Evolutionary conservation across 2,888 invertebrate species (phyloP), one percentile per base, ranked within the genome.

Genomic region (Pyrrhia umbra): DNA sequence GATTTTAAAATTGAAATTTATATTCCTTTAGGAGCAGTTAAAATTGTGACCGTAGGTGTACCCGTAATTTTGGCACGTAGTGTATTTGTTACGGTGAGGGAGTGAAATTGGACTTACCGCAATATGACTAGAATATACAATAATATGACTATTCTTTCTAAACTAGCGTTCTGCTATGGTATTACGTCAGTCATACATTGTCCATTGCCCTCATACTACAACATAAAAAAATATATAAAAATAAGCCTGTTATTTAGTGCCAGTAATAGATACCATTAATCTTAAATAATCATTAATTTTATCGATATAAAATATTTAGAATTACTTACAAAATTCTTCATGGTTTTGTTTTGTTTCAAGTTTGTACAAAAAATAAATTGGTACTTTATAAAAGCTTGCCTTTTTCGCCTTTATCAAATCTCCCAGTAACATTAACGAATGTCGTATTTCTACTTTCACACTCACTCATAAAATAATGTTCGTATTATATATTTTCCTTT

Each of bases 1-100:
- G 88, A 90, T 89, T 90, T 90, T 84, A 86, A 91, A 90, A 91
- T 91, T 92, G 88, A 89, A 91, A 92, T 90, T 90, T 91, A 92
- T 91, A 85, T 85, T 86, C 90, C 87, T 87, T 80, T 80, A 82
- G 87, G 89, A 78, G 84, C 85, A 83, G 84, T 88, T 86, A 84
- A 86, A 87, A 86, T 85, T 86, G 76, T 80, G 65, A 65, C 67
- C 67, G 69, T 66, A 55, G 58, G 62, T 68, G 59, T 50, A 15
- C 27, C 54, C 13, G 67, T 79, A 64, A 78, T 80, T 70, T 69
- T 63, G 68, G 60, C 62, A 62, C 68, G 70, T 50, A 70, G 51
- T 76, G 67, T 74, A 75, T 52, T 50, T 49, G 68, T 68, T 40
- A 55, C 30, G 46, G 68, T 40, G 9, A 3, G 6, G n/a, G 30